Evolutionary conservation across 2,888 invertebrate genomes (phyloP).

Genomic region (Drosophila lacicola): DNA sequence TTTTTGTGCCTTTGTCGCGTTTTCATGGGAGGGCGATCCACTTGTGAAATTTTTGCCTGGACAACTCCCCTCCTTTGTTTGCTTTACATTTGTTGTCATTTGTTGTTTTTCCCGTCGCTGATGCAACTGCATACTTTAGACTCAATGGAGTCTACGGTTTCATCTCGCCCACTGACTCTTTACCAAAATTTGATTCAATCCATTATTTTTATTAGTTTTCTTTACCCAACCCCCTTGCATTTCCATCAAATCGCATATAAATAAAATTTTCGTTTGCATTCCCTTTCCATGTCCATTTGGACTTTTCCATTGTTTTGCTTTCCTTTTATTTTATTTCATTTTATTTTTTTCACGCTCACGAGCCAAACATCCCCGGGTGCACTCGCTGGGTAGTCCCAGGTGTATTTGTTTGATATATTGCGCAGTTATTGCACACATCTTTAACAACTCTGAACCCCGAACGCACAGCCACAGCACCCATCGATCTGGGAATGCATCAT

Average conservation of each 20-base stretch:
- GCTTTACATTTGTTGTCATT: conserved; percentile 66
- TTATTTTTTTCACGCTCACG: conserved; percentile 41
- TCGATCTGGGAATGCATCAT: conserved; percentile 73
- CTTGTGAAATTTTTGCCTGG: conserved; percentile 52
- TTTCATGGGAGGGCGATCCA: conserved; percentile 26
- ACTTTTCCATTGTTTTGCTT: conserved; percentile 59
- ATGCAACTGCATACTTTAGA: conserved; percentile 45
- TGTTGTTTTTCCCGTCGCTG: conserved; percentile 50
- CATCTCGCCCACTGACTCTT: conserved; percentile 41
- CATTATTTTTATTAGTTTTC: conserved; percentile 65
- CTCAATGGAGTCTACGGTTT: conserved; percentile 14
- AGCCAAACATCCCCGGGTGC: conserved; percentile 64
- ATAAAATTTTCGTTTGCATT: conserved; percentile 57
- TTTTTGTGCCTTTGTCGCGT: background rate
- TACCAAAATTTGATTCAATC: conserved; percentile 69
- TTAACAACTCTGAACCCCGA: conserved; percentile 4
- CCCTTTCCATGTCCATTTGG: conserved; percentile 59
- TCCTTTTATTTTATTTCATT: conserved; percentile 21
- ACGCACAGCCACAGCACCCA: conserved; percentile 9
- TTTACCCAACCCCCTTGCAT: conserved; percentile 30
- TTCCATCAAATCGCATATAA: conserved; percentile 68
- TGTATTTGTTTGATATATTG: conserved; percentile 75
- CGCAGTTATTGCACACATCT: conserved; percentile 64
- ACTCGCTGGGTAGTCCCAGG: conserved; percentile 61
- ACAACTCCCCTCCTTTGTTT: conserved; percentile 29